A percentile compares a stretch with the other conserved stretches of the same genome.
Evolutionary conservation across 2,113 vertebrate species (phyloP).

Genomic region (Pedionomus torquatus): DNA sequence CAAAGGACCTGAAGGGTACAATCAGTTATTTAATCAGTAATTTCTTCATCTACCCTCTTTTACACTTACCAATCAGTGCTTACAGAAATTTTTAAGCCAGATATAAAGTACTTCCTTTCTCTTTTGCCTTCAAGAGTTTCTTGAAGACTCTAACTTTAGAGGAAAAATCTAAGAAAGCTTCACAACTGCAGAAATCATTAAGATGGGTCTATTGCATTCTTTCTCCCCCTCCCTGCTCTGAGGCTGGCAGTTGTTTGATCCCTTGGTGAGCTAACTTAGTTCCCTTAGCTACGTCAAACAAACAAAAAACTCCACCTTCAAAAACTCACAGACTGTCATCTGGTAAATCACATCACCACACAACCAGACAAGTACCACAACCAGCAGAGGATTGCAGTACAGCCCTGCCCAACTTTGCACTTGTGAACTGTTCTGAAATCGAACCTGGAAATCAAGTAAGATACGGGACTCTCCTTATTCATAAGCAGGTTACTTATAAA

Average conservation of each 20-base stretch:
- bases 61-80: background rate
- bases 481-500: background rate
- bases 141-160: background rate
- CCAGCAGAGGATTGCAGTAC: background rate
- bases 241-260: background rate
- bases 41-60: background rate
- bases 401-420: background rate
- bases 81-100: background rate
- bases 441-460: background rate
- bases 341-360: background rate
- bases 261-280: background rate
- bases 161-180: background rate
- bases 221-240: background rate
- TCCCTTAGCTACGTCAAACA: background rate
- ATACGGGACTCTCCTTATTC: fast-evolving
- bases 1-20: background rate
- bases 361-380: background rate
- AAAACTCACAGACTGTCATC: background rate
- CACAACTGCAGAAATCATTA: background rate
- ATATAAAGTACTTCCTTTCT: background rate
- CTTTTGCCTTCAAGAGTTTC: background rate
- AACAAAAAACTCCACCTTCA: background rate
- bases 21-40: background rate
- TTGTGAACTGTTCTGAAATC: background rate
- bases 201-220: background rate